These are phyloP conservation scores for Zaprionus inermis DNA, from an alignment of 1,140 invertebrate species.

Conservation along the genomic window DNA sequence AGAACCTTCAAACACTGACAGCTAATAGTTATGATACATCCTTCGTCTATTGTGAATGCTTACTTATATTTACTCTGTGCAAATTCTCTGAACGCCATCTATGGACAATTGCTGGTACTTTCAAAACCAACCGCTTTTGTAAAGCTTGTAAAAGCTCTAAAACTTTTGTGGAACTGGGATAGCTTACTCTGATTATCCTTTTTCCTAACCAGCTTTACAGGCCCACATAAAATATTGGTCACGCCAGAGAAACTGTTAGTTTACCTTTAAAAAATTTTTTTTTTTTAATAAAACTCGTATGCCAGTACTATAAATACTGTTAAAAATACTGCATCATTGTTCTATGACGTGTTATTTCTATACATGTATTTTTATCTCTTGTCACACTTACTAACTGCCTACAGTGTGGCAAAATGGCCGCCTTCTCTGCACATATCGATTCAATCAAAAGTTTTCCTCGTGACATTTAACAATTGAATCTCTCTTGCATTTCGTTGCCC, in stretches of 20 bases:
- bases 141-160: neutral
- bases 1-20: too few relatives aligned
- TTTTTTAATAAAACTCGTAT: neutral
- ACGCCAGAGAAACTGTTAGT: neutral
- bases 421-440: slow-evolving; percentile 1
- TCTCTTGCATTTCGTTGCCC: slow-evolving; percentile 30
- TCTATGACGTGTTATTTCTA: too few relatives aligned
- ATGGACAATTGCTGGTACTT: neutral
- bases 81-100: neutral
- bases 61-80: too few relatives aligned
- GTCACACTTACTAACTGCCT: neutral
- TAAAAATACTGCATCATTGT: neutral
- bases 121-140: neutral
- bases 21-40: too few relatives aligned
- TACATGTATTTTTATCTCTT: neutral
- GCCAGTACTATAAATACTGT: neutral
- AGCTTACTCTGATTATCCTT: slow-evolving; percentile 11
- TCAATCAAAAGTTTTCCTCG: slow-evolving; percentile 13
- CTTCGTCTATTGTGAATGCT: too few relatives aligned
- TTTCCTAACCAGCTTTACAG: slow-evolving; percentile 15
- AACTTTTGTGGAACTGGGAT: neutral
- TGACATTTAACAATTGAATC: slow-evolving; percentile 49
- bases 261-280: neutral
- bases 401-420: neutral
- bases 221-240: slow-evolving; percentile 5